These are phyloP conservation scores for Acleris laterana DNA, from an alignment of 2,888 invertebrate genomes.

Conservation along the genomic window DNA sequence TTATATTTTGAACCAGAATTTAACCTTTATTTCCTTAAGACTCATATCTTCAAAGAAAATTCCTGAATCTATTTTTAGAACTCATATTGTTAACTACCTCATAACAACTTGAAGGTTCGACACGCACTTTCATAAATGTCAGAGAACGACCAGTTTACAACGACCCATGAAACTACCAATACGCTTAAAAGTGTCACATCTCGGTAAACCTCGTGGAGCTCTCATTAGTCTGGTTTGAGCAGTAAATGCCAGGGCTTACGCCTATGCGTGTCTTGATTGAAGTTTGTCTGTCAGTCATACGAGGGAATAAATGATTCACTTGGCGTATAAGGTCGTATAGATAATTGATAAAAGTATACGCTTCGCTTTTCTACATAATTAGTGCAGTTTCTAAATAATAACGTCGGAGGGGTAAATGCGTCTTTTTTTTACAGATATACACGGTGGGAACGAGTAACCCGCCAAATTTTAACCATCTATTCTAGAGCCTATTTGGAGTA, in stretches of 20 bases:
- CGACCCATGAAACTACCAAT: constrained; percentile 4
- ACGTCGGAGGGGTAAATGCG: neutral
- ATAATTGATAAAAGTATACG: constrained; percentile 16
- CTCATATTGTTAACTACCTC: constrained; percentile 27
- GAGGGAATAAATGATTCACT: constrained; percentile 30
- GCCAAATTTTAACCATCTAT: no score
- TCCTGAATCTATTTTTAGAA: constrained; percentile 14
- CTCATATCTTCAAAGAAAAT: neutral
- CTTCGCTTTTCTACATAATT: constrained; percentile 3
- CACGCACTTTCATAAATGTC: constrained; percentile 30
- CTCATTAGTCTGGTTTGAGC: neutral
- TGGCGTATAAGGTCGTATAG: constrained; percentile 18
- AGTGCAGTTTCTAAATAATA: neutral
- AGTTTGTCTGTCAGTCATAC: constrained; percentile 30
- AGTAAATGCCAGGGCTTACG: constrained; percentile 29
- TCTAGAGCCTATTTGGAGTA: no score
- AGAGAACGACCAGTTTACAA: constrained; percentile 4
- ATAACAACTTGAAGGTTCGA: constrained; percentile 22
- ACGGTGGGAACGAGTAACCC: no score
- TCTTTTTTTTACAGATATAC: no score
- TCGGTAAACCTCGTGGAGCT: neutral
- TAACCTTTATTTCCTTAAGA: no score
- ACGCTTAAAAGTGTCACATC: neutral
- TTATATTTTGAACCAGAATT: no score
- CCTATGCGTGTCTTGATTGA: constrained; percentile 32